Percentiles rank a stretch among this genome's conserved stretches.
Conservation (phyloP, 2,113 vertebrate species). For the Caracal caracal region DNA sequence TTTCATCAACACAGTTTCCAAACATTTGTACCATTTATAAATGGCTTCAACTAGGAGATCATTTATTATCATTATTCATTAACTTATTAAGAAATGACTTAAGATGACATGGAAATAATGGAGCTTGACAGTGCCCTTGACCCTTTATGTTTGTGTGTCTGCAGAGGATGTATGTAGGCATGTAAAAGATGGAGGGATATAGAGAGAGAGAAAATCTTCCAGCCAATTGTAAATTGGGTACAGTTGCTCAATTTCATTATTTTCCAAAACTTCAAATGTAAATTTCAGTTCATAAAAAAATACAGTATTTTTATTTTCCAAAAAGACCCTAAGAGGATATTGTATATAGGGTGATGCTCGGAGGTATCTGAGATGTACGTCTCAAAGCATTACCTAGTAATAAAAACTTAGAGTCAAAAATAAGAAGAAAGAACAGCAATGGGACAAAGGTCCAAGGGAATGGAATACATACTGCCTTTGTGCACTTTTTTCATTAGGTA, state of each 20-base stretch:
- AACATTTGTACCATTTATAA: neutral
- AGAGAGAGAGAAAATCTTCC: neutral
- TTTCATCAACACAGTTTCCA: neutral
- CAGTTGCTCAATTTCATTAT: neutral
- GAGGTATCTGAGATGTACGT: neutral
- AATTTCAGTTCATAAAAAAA: neutral
- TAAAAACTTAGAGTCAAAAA: neutral
- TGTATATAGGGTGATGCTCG: neutral
- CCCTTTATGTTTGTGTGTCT: neutral
- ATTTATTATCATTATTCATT: neutral
- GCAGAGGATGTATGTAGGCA: neutral
- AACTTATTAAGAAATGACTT: constrained; percentile 22
- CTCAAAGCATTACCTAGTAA: constrained; percentile 11
- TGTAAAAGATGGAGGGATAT: neutral
- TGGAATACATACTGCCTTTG: neutral
- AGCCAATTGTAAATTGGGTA: neutral
- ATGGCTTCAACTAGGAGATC: neutral
- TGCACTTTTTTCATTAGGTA: neutral
- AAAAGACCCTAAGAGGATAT: neutral
- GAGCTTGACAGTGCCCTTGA: neutral
- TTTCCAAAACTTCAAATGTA: neutral
- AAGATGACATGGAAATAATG: constrained; percentile 24
- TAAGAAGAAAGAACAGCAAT: neutral
- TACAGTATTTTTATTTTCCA: neutral
- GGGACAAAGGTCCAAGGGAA: neutral